phyloP scores from a whole-genome alignment of 2,888 invertebrate species.

The Ellobium chinense region DNA sequence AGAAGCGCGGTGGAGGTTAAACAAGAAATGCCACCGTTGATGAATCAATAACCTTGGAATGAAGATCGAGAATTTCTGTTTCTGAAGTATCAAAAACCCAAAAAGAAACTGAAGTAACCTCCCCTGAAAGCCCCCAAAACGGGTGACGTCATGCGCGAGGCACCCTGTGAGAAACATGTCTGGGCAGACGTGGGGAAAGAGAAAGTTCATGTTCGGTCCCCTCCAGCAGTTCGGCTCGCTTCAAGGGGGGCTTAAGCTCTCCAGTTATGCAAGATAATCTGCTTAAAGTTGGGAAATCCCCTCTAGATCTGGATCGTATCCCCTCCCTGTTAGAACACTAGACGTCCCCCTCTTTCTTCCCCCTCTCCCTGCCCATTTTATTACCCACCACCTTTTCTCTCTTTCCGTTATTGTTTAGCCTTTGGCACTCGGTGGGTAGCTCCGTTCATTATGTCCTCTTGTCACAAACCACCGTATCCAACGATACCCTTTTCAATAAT shows the following conservation, averaged over 20 bases:
- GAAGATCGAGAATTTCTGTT: too few species aligned
- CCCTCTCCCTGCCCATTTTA: background rate
- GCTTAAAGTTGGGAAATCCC: conserved; percentile 16
- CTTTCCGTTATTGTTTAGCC: background rate
- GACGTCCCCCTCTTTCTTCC: background rate
- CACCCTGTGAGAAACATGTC: background rate
- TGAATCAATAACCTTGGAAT: too few species aligned
- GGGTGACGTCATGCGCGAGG: background rate
- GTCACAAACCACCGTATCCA: background rate
- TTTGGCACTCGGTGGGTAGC: background rate
- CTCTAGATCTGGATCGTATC: background rate
- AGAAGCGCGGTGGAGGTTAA: too few species aligned
- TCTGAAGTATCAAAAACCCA: too few species aligned
- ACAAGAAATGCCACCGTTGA: too few species aligned
- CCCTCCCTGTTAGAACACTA: background rate
- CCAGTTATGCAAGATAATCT: conserved; percentile 27
- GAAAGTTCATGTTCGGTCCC: background rate
- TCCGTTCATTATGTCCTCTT: background rate
- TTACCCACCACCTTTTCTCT: too few species aligned
- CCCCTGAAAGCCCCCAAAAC: too few species aligned
- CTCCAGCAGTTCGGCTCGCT: background rate
- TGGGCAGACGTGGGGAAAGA: background rate
- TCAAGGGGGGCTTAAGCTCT: conserved; percentile 1
- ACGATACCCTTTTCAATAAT: too few species aligned
- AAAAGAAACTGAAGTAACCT: too few species aligned